Percentiles rank a stretch among this genome's conserved stretches.
Evolutionary conservation across 2,888 invertebrate genomes (phyloP).

Genomic region (Blera fallax): DNA sequence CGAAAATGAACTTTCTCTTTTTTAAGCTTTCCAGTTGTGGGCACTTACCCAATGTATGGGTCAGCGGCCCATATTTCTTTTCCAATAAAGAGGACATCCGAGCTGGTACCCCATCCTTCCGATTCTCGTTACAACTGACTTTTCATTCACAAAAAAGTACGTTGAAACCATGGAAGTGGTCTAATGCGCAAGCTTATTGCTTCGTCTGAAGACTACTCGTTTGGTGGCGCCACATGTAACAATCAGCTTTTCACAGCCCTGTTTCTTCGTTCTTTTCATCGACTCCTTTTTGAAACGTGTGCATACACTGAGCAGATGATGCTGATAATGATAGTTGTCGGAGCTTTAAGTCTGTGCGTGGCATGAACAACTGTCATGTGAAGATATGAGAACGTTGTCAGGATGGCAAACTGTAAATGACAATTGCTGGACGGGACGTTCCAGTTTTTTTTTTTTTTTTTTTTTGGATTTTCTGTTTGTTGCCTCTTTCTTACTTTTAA

Average conservation of each 20-base stretch:
- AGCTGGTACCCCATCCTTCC: slow-evolving; percentile 24
- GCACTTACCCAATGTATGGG: slow-evolving; percentile 53
- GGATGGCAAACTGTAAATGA: slow-evolving; percentile 55
- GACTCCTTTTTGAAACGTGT: slow-evolving; percentile 24
- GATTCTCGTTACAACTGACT: slow-evolving; percentile 55
- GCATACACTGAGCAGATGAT: slow-evolving; percentile 28
- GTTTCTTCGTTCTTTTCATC: not conserved
- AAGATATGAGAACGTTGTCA: slow-evolving; percentile 32
- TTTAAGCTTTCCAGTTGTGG: slow-evolving; percentile 47
- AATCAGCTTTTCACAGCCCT: slow-evolving; percentile 48
- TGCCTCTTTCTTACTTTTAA: not conserved
- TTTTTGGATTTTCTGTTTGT: too few species aligned
- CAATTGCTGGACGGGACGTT: slow-evolving; percentile 44
- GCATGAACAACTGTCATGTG: slow-evolving; percentile 58
- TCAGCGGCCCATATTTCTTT: slow-evolving; percentile 69
- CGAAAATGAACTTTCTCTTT: slow-evolving; percentile 67
- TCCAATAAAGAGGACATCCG: slow-evolving; percentile 43
- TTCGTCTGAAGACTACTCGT: slow-evolving; percentile 14
- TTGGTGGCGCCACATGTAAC: slow-evolving; percentile 7
- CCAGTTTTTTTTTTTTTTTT: not conserved
- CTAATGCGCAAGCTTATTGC: slow-evolving; percentile 19
- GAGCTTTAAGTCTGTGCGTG: slow-evolving; percentile 60
- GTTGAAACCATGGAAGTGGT: slow-evolving; percentile 15
- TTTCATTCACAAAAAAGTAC: slow-evolving; percentile 72
- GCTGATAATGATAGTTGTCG: slow-evolving; percentile 42